Evolutionary conservation across 1,140 invertebrate genomes (phyloP), one percentile per base, ranked within the genome.

Genomic region (Caerostris darwini): DNA sequence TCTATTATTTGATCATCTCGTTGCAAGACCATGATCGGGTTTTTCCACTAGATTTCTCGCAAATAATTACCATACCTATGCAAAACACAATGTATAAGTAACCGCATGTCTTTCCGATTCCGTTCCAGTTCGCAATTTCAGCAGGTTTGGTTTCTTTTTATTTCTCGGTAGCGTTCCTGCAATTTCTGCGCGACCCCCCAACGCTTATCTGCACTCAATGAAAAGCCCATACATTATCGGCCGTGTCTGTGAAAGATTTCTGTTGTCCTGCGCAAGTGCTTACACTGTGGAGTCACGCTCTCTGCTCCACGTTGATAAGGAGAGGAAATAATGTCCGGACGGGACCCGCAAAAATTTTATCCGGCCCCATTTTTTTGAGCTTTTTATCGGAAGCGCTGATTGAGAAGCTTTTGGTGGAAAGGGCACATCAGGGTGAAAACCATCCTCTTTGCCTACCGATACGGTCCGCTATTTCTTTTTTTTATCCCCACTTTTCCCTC

Each of bases 231-330:
- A 56, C 89, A 90, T 81, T 90, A 90, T 90, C 89, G 53, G 54
- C 56, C 69, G 56, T 90, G 88, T 90, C 69, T 81, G 71, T 90
- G 69, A 90, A 90, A 90, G 89, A 90, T 90, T 81, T 81, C 67
- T 90, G 89, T 90, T 90, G 89, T 90, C 89, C 57, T 57, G 54
- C 54, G 54, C 89, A 90, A 90, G 69, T 90, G 89, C 89, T 59
- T 81, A 90, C 89, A 81, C 7, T 59, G 69, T 57, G 67, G 67
- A 71, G 64, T 90, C 89, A 90, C 89, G 89, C 89, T 90, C 88
- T 71, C 61, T 56, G 53, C 67, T 56, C 64, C 64, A 34, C 50
- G 14, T 67, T 19, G 89, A 90, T 90, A 90, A 90, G 89, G 56
- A 7, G 5, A 69, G 53, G 87, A 69, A 90, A 90, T 90, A 90